A percentile compares a stretch with the other conserved stretches of the same genome.
These are phyloP conservation scores for Entomobrya multifasciata DNA, from an alignment of 2,888 invertebrate genomes.

Conservation along the genomic window DNA sequence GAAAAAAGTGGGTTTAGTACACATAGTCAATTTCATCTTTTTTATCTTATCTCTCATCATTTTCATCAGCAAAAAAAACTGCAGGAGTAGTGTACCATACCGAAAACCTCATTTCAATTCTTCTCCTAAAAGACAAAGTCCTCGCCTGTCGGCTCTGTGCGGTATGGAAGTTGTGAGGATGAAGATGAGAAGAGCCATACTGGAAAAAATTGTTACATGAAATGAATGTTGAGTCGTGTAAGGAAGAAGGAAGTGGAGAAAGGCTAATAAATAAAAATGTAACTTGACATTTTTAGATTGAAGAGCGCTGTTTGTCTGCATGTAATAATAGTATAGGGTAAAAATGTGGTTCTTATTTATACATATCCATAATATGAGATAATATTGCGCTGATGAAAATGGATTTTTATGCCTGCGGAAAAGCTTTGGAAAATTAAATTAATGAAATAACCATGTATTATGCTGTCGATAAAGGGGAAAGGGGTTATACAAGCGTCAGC, in stretches of 20 bases:
- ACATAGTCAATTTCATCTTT: constrained; percentile 17
- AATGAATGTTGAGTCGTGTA: constrained; percentile 6
- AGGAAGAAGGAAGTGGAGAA: constrained; percentile 34
- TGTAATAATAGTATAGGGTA: too few species aligned
- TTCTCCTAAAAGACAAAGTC: not conserved
- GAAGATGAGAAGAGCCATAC: constrained; percentile 26
- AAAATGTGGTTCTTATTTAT: too few species aligned
- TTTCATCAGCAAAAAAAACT: not conserved
- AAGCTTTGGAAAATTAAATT: too few species aligned
- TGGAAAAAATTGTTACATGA: not conserved
- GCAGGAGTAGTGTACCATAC: not conserved
- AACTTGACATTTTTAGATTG: constrained; percentile 46
- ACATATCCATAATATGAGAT: too few species aligned
- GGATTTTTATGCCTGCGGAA: too few species aligned
- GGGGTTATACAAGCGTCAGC: too few species aligned
- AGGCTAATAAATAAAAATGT: constrained; percentile 52
- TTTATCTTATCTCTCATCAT: constrained; percentile 28
- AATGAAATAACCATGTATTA: too few species aligned
- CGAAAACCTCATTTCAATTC: constrained; percentile 31
- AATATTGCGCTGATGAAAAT: too few species aligned
- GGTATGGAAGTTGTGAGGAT: not conserved
- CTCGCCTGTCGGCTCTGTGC: not conserved
- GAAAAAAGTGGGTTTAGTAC: not conserved
- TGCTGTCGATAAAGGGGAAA: too few species aligned
- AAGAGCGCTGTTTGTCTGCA: not conserved